phyloP scores from a whole-genome alignment of 2,888 invertebrate genomes.

The Macaria liturata region DNA sequence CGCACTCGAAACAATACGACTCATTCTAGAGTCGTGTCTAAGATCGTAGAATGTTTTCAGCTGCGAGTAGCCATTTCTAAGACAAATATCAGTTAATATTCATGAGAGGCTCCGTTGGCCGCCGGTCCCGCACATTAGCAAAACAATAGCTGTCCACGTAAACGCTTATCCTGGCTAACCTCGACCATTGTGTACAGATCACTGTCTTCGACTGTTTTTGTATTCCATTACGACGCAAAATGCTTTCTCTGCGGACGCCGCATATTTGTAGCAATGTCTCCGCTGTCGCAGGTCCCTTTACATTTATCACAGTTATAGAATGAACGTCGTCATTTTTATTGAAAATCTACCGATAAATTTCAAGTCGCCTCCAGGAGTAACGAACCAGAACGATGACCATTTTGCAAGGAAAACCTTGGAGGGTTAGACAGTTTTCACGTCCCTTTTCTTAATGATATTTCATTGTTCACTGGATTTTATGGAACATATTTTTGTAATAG shows the following conservation, averaged over 20 bases:
- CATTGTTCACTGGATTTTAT: constrained; percentile 8
- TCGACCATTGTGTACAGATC: constrained; percentile 61
- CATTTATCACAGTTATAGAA: constrained; percentile 18
- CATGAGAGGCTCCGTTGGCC: constrained; percentile 66
- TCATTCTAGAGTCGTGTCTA: constrained; percentile 44
- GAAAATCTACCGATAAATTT: constrained; percentile 36
- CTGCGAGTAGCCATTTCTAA: constrained; percentile 52
- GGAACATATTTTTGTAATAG: too few species aligned
- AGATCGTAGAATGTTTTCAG: constrained; percentile 59
- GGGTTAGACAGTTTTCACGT: constrained; percentile 28
- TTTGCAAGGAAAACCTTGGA: constrained; percentile 18
- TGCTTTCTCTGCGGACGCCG: constrained; percentile 32
- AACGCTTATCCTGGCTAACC: constrained; percentile 60
- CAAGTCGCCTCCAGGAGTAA: constrained; percentile 18
- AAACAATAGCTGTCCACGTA: constrained; percentile 64
- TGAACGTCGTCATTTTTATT: constrained; percentile 28
- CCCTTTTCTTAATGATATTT: constrained; percentile 37
- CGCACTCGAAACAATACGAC: constrained; percentile 39
- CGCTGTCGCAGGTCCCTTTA: constrained; percentile 10
- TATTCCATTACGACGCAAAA: constrained; percentile 42
- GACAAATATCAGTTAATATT: constrained; percentile 76
- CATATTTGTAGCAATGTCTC: constrained; percentile 34
- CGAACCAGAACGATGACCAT: constrained; percentile 16
- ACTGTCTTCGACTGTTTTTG: constrained; percentile 57
- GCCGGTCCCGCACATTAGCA: constrained; percentile 65